phyloP scores from a whole-genome alignment of 2,797 vertebrate species.

The Chelmon rostratus region DNA sequence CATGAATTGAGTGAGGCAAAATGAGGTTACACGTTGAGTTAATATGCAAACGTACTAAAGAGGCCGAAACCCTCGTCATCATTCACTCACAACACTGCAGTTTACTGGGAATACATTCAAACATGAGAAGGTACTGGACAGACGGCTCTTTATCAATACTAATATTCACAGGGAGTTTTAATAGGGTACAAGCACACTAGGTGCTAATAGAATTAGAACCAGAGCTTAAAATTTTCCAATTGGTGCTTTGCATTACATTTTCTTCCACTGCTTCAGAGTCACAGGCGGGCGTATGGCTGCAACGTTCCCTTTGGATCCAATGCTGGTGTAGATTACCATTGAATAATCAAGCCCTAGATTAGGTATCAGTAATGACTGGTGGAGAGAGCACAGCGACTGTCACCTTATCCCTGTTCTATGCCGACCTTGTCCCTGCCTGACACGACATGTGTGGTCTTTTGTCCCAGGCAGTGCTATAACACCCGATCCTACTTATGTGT shows the following conservation, averaged over 20 bases:
- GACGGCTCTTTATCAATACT: slow-evolving; percentile 4
- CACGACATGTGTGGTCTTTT: slow-evolving; percentile 55
- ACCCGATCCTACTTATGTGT: slow-evolving; percentile 33
- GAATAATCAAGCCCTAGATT: slow-evolving; percentile 70
- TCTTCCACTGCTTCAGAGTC: slow-evolving; percentile 15
- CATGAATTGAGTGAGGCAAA: slow-evolving; percentile 24
- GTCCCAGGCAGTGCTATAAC: slow-evolving; percentile 44
- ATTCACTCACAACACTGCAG: slow-evolving; percentile 7
- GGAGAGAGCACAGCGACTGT: slow-evolving; percentile 38
- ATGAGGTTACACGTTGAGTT: slow-evolving; percentile 50
- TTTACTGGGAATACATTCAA: slow-evolving; percentile 33
- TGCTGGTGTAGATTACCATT: slow-evolving; percentile 74
- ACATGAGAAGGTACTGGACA: slow-evolving; percentile 17
- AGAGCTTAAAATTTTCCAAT: slow-evolving; percentile 15
- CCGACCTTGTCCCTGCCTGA: slow-evolving; percentile 34
- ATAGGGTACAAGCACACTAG: slow-evolving; percentile 14
- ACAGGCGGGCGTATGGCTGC: slow-evolving; percentile 31
- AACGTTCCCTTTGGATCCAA: slow-evolving; percentile 43
- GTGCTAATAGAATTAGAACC: slow-evolving; percentile 3
- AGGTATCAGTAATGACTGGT: slow-evolving; percentile 63
- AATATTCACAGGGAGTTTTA: slow-evolving; percentile 11
- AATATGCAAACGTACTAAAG: slow-evolving; percentile 10
- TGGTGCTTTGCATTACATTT: slow-evolving; percentile 2
- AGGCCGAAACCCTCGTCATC: slow-evolving; percentile 4
- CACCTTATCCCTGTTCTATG: slow-evolving; percentile 54